Evolutionary conservation across 2,888 invertebrate species (phyloP), one percentile per base, ranked within the genome.

Genomic region (Oligia latruncula): DNA sequence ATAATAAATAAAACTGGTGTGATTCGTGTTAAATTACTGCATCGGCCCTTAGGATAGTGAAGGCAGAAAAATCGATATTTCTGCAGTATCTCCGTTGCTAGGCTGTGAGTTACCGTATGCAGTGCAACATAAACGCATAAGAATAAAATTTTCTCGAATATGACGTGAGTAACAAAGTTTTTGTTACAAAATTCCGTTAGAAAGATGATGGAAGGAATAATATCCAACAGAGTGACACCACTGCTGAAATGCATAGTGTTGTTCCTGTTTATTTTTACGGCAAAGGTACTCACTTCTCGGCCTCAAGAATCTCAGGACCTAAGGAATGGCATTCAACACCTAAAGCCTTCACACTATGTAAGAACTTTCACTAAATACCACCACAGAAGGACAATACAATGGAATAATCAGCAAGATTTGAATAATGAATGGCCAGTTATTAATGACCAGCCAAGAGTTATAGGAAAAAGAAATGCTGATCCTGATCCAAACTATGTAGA

Each of bases 331-430:
- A 95, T 96, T 82, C 95, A 96, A 62, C 95, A 95, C 49, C 87
- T 91, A 23, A 97, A 95, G 87, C 94, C 96, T 4, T 86, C 93
- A 0, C 95, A 95, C 85, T 97, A 96, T 89, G 96, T 96, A n/a
- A 93, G 97, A 70, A 96, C 96, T 8, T 97, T 96, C 84, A 96
- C 96, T 0, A 97, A 96, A 91, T 96, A 96, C 76, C 97, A 96
- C 64, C 97, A 97, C 78, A 94, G 96, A 87, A 92, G 97, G 80
- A 95, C 95, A 40, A 95, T 94, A 78, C 95, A 95, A 65, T 94
- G 95, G 95, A 95, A 88, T 67, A 89, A 81, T 66, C 87, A 87
- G 11, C 93, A 91, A 80, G 95, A 95, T 78, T 74, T 91, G 2
- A 91, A 88, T 80, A 92, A 95, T 79, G 94, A 93, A 88, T 94